Evolutionary conservation across 1,140 invertebrate species (phyloP), one percentile per base, ranked within the genome.

Genomic region (Coptotermes formosanus): DNA sequence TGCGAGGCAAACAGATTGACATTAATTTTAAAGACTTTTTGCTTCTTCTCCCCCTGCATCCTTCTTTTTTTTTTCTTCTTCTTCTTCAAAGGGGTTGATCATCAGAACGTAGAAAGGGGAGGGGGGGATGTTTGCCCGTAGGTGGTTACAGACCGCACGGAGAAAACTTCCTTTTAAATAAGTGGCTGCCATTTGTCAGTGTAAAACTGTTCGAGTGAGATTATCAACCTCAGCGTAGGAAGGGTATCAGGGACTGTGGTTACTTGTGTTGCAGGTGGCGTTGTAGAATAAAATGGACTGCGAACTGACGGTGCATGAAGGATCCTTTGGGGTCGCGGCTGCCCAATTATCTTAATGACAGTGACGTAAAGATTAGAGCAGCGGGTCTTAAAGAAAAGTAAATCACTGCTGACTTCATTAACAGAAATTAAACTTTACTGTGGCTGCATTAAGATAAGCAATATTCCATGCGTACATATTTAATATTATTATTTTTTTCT

Each of bases 151-250:
- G 64, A 30, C 64, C n/a, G 25, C n/a, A 30, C 2, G 64, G 14
- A 75, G 64, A 75, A 75, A 75, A 14, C n/a, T 75, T 75, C 64
- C 64, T 75, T 75, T 75, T 75, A 75, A 75, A 75, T 75, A 75
- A 75, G 64, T 75, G 59, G n/a, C 64, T 75, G 19, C n/a, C 64
- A 75, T 75, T 75, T 75, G 64, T 75, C 64, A 75, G 25, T 75
- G 64, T 75, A 30, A 75, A 75, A 75, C 64, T 30, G 64, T n/a
- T 30, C 25, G 25, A 12, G 64, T 12, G 25, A 75, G 64, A 75
- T 75, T 75, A 75, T n/a, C n/a, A 11, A 7, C 64, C 16, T 75
- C n/a, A 75, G 8, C 30, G 64, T n/a, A 30, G 4, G 64, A 75
- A 75, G 64, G 64, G 30, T 75, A 25, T 75, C 64, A 64, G 59